Conservation (phyloP, 2,888 invertebrate species). For the Scelioninae gen. 2 region DNA sequence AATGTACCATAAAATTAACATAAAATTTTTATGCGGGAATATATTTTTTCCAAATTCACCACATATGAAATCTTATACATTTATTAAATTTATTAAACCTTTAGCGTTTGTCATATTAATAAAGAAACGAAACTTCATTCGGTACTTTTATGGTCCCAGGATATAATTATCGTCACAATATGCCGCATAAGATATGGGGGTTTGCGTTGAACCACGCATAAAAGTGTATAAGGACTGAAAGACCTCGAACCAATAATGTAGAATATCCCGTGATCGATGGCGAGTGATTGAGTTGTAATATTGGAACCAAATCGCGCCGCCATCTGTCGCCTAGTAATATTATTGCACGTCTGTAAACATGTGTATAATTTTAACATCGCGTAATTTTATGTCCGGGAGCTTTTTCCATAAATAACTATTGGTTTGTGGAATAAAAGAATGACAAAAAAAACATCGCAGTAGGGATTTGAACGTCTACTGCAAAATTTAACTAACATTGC, state of each 20-base stretch:
- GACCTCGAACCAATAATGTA: slow-evolving; percentile 68
- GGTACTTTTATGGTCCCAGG: slow-evolving; percentile 33
- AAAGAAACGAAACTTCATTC: slow-evolving; percentile 20
- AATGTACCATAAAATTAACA: too few relatives aligned
- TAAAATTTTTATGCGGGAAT: too few relatives aligned
- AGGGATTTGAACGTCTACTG: too few relatives aligned
- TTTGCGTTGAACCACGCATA: slow-evolving; percentile 57
- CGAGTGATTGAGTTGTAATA: slow-evolving; percentile 73
- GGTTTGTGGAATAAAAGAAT: too few relatives aligned
- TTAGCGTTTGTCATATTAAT: slow-evolving; percentile 26
- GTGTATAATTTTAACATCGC: slow-evolving; percentile 65
- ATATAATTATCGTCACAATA: slow-evolving; percentile 53
- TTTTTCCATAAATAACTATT: too few relatives aligned
- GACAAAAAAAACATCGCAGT: too few relatives aligned
- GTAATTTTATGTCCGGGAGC: too few relatives aligned
- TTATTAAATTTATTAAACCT: too few relatives aligned
- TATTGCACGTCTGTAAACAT: slow-evolving; percentile 70
- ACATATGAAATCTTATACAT: too few relatives aligned
- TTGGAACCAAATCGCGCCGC: slow-evolving; percentile 64
- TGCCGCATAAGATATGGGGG: slow-evolving; percentile 54
- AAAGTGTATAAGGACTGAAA: slow-evolving; percentile 40
- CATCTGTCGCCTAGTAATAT: slow-evolving; percentile 66
- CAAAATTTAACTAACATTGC: too few relatives aligned
- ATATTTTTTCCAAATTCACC: too few relatives aligned
- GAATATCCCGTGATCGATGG: slow-evolving; percentile 71